Base-by-base conservation (phyloP, 1,140 invertebrate genomes). In the Diachasmimorpha longicaudata region DNA sequence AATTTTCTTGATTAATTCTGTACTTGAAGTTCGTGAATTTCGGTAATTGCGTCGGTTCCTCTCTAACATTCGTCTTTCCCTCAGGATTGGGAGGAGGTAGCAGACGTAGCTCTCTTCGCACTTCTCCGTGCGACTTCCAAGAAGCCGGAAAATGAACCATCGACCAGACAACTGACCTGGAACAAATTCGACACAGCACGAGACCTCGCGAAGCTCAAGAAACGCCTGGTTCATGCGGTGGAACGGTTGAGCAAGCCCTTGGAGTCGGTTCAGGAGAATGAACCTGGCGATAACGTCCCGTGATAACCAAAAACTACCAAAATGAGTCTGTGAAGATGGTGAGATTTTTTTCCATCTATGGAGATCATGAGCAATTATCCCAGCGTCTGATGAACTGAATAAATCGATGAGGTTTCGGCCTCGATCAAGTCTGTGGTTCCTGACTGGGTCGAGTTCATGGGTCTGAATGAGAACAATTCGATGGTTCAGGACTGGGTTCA, bases 41-140 rank as follows among this genome's bases (percentile, higher is more conserved):
- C n/a, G n/a, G n/a, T n/a, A n/a, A n/a, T n/a, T n/a, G n/a, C n/a
- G n/a, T 42, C 42, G 4, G 48, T 13, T 42, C 39, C 13, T 42
- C 13, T 13, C 13, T 42, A 25, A 63, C 19, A 8, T 25, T 4
- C 19, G 13, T 14, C 11, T 25, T 10, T 42, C 13, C 58, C 70
- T 0, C 58, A 87, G 86, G 85, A 85, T 19, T 87, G 86, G 86
- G 86, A 87, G 48, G 86, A 87, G 48, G 79, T 86, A 13, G 82
- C 82, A 14, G 85, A 86, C n/a, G 79, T 79, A 16, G 74, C 77
- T 0, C 66, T 87, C n/a, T 36, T 55, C 13, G 52, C 70, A 0
- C 66, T 87, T 0, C 63, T 81, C 9, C 77, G 76, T 0, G 77
- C 63, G 5, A 76, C 69, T 0, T 79, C 79, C 19, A 79, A 67